A percentile compares a stretch with the other conserved stretches of the same genome.
Conservation (phyloP, 2,888 invertebrate species). For the Portevinia maculata region DNA sequence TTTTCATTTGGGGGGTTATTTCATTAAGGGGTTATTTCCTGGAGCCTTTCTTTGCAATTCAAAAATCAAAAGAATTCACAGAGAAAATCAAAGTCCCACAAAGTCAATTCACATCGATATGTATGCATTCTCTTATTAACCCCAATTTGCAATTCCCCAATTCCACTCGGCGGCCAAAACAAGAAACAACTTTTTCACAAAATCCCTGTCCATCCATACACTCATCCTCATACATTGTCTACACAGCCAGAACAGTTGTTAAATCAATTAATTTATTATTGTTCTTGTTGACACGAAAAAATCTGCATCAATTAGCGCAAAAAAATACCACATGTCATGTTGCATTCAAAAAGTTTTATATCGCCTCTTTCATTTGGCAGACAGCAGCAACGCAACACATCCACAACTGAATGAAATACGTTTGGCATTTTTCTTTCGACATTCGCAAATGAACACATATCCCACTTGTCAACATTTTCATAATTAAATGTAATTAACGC, state of each 20-base stretch:
- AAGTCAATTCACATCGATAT: neutral
- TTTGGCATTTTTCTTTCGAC: constrained; percentile 62
- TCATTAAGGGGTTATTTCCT: no score
- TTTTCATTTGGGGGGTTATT: no score
- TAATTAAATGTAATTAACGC: constrained; percentile 74
- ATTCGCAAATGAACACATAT: constrained; percentile 73
- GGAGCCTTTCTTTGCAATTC: no score
- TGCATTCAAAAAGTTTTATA: constrained; percentile 54
- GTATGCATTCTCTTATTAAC: neutral
- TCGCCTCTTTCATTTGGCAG: constrained; percentile 54
- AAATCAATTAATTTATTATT: constrained; percentile 71
- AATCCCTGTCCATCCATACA: neutral
- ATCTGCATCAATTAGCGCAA: constrained; percentile 70
- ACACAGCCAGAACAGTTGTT: constrained; percentile 53
- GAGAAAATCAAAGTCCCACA: neutral
- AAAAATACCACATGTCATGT: constrained; percentile 63
- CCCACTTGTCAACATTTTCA: constrained; percentile 70
- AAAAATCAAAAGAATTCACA: no score
- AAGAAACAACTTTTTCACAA: no score
- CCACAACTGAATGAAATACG: constrained; percentile 59
- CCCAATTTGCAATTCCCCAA: constrained; percentile 1
- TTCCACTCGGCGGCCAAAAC: no score
- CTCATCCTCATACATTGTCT: constrained; percentile 35
- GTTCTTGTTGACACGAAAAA: constrained; percentile 62
- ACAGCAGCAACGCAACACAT: constrained; percentile 15